phyloP scores from a whole-genome alignment of 2,797 vertebrate species.

The Gambelia wislizenii region DNA sequence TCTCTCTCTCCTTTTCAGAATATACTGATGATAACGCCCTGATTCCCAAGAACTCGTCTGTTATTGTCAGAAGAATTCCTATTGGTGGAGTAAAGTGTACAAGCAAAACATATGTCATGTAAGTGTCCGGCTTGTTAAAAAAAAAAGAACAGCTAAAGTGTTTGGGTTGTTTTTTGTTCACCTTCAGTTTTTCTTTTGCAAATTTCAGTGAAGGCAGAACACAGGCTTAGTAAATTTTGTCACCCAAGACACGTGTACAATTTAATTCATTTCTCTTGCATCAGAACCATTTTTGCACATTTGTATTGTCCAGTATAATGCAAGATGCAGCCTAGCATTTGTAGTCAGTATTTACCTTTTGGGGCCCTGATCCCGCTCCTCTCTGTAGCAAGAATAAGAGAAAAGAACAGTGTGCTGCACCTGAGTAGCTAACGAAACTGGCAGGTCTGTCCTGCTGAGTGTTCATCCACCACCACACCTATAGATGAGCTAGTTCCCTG shows the following conservation, averaged over 20 bases:
- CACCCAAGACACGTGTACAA: background rate
- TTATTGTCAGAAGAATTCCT: slow-evolving; percentile 94
- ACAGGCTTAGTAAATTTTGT: background rate
- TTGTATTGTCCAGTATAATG: background rate
- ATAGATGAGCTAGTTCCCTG: background rate
- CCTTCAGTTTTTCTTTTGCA: background rate
- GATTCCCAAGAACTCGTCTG: slow-evolving; percentile 94
- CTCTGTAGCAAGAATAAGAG: background rate
- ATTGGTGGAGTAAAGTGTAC: slow-evolving; percentile 87
- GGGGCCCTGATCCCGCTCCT: background rate
- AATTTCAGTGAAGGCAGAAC: background rate
- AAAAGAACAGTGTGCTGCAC: background rate
- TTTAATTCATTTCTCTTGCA: too few species aligned
- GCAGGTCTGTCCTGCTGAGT: background rate
- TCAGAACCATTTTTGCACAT: background rate
- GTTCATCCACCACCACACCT: background rate
- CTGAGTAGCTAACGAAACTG: background rate
- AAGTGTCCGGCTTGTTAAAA: slow-evolving; percentile 72
- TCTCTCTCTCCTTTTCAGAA: slow-evolving; percentile 79
- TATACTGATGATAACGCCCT: slow-evolving; percentile 89
- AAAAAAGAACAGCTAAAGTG: background rate
- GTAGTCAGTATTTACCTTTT: background rate
- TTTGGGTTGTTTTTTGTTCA: fast-evolving
- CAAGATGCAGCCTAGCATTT: background rate
- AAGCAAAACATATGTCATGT: slow-evolving; percentile 91